Evolutionary conservation across 2,797 vertebrate species (phyloP).

Genomic region (Gymnodraco acuticeps): DNA sequence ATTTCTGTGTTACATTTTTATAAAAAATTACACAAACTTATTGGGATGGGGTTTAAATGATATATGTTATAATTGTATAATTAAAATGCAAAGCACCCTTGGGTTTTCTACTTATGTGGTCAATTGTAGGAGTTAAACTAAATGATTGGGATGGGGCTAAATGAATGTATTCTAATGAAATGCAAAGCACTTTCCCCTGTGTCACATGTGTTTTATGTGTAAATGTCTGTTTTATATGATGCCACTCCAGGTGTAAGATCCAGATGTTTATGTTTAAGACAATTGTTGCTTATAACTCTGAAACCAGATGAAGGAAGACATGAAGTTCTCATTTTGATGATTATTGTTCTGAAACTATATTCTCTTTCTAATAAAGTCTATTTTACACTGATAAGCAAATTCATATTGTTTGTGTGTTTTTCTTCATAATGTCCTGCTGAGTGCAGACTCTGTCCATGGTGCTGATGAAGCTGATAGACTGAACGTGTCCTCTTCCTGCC

Average conservation of each 20-base stretch:
- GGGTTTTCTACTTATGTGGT: background rate
- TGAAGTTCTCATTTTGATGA: conserved; percentile 4
- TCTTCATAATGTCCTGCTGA: background rate
- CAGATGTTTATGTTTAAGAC: conserved; percentile 6
- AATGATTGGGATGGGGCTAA: background rate
- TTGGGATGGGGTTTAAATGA: background rate
- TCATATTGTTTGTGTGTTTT: background rate
- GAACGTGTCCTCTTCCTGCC: background rate
- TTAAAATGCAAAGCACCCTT: too few relatives aligned
- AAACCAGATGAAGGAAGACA: conserved; percentile 10
- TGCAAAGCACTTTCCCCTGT: background rate
- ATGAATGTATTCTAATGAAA: background rate
- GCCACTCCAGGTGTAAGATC: background rate
- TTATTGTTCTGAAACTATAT: conserved; percentile 2
- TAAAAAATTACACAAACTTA: background rate
- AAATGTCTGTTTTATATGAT: background rate
- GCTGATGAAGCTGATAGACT: conserved; percentile 62
- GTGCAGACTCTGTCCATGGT: conserved; percentile 76
- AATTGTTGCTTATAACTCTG: background rate
- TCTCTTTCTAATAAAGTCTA: conserved; percentile 54
- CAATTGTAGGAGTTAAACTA: background rate
- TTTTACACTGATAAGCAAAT: conserved; percentile 11
- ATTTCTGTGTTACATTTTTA: background rate
- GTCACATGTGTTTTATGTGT: background rate
- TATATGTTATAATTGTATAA: background rate